phyloP scores from a whole-genome alignment of 2,797 vertebrate species.

The Gephyroberyx darwinii region DNA sequence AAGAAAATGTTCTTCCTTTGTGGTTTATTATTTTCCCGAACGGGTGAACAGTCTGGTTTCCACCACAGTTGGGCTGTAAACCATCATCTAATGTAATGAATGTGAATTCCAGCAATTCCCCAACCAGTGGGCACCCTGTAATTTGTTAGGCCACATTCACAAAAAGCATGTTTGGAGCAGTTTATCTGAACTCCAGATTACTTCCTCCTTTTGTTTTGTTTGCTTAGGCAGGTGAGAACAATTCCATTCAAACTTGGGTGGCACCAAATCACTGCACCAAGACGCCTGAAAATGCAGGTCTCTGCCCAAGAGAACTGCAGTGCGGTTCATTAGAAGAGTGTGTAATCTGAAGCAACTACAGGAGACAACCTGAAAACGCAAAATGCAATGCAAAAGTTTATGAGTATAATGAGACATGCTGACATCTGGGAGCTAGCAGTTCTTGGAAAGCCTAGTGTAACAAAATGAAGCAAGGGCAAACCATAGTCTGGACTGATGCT shows the following conservation, averaged over 20 bases:
- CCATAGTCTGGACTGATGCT: too few species aligned
- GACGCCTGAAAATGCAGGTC: conserved; percentile 29
- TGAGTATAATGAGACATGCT: neutral
- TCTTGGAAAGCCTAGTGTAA: conserved; percentile 3
- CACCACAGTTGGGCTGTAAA: neutral
- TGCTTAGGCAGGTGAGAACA: conserved; percentile 10
- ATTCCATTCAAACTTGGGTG: too few species aligned
- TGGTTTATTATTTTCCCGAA: neutral
- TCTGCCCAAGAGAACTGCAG: conserved; percentile 6
- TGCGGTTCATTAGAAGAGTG: neutral
- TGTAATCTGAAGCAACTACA: conserved; percentile 9
- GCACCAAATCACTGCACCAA: conserved; percentile 14
- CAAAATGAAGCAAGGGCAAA: too few species aligned
- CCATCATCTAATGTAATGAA: too few species aligned
- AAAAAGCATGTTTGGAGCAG: neutral
- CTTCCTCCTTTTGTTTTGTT: conserved; percentile 1
- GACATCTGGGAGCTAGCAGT: neutral
- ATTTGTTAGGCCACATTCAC: neutral
- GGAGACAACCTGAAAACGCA: neutral
- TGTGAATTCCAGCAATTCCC: too few species aligned
- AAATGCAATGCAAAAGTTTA: too few species aligned
- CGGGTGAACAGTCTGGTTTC: neutral
- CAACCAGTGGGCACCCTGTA: too few species aligned
- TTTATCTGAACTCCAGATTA: conserved; percentile 8
- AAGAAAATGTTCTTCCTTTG: too few species aligned